Base-by-base conservation (phyloP, 1,140 invertebrate genomes). In the Leguminivora glycinivorella region DNA sequence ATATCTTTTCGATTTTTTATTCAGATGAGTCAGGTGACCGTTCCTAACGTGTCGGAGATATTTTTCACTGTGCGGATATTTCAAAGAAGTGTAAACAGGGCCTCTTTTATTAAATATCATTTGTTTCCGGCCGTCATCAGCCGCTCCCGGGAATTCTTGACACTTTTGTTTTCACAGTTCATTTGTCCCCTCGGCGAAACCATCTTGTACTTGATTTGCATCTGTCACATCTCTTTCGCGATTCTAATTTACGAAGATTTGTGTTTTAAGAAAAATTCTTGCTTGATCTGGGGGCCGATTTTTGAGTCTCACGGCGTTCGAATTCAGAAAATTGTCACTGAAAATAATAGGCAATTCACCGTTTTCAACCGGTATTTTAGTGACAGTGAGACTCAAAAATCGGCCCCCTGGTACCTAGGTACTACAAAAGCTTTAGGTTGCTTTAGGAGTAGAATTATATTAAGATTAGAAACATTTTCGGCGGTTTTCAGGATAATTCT, bases 151-250 rank as follows among this genome's bases (percentile, higher is more conserved):
- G 17, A 63, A 63, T 63, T 63, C 58, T 34, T 34, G 12, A 63
- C 22, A 29, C n/a, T 63, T 63, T 63, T 63, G 26, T 63, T 63
- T 63, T 63, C 58, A 29, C 58, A 29, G 29, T 63, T 63, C 58
- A 63, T 63, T 63, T 63, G 58, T 63, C 17, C 26, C 26, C 58
- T 60, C 56, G 25, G 58, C 58, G 25, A n/a, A 63, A 63, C 25
- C 29, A 31, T 29, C 26, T 26, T 63, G 25, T 7, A 17, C 26
- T 29, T 63, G 58, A 63, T 63, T 63, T 19, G 58, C 58, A 31
- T 63, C 58, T 63, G 58, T 63, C 58, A 29, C 26, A 63, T 31
- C 26, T 63, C 19, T 22, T 22, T 52, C 47, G 6, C 19, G 17
- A 0, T 43, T 47, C 4, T 6, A 47, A 17, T n/a, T 47, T 17